Base-by-base conservation (phyloP, 2,797 vertebrate species). In the Diplodus puntazzo region DNA sequence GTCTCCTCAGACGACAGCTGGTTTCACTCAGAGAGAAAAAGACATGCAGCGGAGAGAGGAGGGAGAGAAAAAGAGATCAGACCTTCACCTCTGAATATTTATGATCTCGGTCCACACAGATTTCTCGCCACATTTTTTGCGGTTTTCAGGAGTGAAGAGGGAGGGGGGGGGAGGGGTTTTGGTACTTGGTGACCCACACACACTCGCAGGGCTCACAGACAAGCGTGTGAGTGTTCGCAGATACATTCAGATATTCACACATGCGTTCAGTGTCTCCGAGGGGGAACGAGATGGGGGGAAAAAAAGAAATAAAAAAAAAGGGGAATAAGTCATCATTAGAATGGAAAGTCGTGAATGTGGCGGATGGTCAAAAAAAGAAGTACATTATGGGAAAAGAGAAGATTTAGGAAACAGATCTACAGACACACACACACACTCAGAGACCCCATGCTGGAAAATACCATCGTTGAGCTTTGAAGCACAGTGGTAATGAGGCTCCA, bases 81-180 rank as follows among this genome's bases (percentile, higher is more conserved):
- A 89, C 89, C 88, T 90, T 90, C 83, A 88, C 76, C 89, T 76
- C 81, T 93, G 93, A 94, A 94, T 93, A 94, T 94, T 92, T 94
- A 94, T 94, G 92, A 90, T 90, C 82, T 78, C 3, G 68, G 80
- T 89, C 85, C 68, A 68, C 87, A 80, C 69, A 84, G 79, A 92
- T 91, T 93, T 92, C 88, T 91, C 67, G 87, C 90, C 91, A 93
- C 88, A 89, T 93, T 89, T 90, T 93, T 92, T 86, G 82, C 8
- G 83, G 82, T 90, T 93, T 92, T 79, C 62, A 23, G 63, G 55
- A 54, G 34, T 34, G 34, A 9, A 8, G 34, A 34, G 34, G 34
- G 34, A 34, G 34, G 34, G 34, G 1, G 34, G 34, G 46, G 58
- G 20, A 21, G 69, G 86, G 79, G 79, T 71, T 71, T 68, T 79